Conservation (phyloP, 2,888 invertebrate genomes). For the Leucoptera coffeella region DNA sequence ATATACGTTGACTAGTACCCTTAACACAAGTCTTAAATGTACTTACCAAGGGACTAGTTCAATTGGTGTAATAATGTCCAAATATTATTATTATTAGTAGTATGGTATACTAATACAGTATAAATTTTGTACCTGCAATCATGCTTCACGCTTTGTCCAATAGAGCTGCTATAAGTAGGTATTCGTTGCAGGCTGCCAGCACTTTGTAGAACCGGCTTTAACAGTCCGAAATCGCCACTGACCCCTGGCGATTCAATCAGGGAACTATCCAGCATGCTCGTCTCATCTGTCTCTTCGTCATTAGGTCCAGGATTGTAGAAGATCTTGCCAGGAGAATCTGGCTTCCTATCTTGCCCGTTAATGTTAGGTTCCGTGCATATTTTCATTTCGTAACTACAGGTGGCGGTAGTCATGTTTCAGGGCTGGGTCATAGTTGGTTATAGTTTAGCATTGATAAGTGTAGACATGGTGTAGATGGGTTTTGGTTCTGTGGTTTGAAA, state of each 20-base stretch:
- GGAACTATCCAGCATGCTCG: conserved; percentile 38
- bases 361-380: conserved; percentile 17
- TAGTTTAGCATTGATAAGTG: too few species aligned
- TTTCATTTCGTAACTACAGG: conserved; percentile 38
- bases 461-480: too few species aligned
- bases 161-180: conserved; percentile 56
- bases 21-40: too few species aligned
- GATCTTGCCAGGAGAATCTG: conserved; percentile 31
- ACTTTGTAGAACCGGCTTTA: conserved; percentile 26
- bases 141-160: conserved; percentile 53
- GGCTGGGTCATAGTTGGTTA: too few species aligned
- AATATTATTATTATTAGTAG: too few species aligned
- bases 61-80: too few species aligned
- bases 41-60: too few species aligned
- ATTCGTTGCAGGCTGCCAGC: conserved; percentile 49
- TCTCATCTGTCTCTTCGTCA: conserved; percentile 41
- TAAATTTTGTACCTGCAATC: too few species aligned
- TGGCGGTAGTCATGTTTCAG: too few species aligned
- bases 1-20: too few species aligned
- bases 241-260: conserved; percentile 38
- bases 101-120: too few species aligned
- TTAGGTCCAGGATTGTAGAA: conserved; percentile 41
- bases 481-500: too few species aligned
- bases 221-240: conserved; percentile 18
- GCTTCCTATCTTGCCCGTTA: conserved; percentile 11